Evolutionary conservation across 2,888 invertebrate genomes (phyloP).

Genomic region (Drosophila paranaensis): DNA sequence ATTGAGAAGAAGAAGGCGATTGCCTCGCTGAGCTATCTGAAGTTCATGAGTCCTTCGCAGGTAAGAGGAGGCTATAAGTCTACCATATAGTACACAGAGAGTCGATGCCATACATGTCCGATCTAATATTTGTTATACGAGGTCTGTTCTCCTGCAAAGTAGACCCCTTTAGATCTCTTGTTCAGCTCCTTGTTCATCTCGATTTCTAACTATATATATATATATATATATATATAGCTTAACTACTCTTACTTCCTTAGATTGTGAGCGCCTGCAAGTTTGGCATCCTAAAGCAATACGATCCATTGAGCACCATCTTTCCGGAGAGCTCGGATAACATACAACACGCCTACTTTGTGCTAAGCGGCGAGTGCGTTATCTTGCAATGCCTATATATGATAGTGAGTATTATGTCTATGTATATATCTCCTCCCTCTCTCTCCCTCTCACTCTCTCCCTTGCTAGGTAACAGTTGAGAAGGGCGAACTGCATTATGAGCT

Average conservation of each 20-base stretch:
- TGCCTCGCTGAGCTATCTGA: conserved; percentile 78
- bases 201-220: no score
- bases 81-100: no score
- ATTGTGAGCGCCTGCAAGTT: conserved; percentile 72
- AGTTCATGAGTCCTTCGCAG: conserved; percentile 75
- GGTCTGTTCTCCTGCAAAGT: no score
- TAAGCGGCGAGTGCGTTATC: conserved; percentile 83
- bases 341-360: conserved; percentile 79
- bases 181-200: no score
- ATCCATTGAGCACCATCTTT: conserved; percentile 81
- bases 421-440: background rate
- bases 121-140: no score
- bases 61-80: conserved; percentile 40
- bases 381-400: conserved; percentile 82
- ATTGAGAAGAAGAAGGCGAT: conserved; percentile 76
- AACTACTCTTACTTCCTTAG: conserved; percentile 39
- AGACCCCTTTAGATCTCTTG: no score
- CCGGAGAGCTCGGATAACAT: conserved; percentile 76
- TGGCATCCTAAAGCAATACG: conserved; percentile 76
- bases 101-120: no score
- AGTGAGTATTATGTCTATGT: conserved; percentile 36
- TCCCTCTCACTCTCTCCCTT: background rate
- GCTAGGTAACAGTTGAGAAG: conserved; percentile 8
- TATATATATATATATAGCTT: no score
- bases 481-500: conserved; percentile 27